Percentiles rank a stretch among this genome's conserved stretches.
phyloP scores from a whole-genome alignment of 2,797 vertebrate genomes.

The Avahi laniger region DNA sequence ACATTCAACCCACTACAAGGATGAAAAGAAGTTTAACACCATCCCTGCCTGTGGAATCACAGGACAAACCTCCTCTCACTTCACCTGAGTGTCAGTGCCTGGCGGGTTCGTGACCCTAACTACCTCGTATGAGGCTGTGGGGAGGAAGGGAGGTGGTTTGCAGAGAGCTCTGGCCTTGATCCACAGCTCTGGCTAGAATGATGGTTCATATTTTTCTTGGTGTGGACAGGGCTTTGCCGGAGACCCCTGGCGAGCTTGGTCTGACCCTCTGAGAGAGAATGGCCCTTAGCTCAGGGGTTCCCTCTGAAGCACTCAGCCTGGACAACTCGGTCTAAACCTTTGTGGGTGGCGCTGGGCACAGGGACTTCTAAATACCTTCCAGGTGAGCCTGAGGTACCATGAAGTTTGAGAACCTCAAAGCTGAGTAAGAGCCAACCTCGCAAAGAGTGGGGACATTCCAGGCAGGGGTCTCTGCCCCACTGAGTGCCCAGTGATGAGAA shows the following conservation, averaged over 20 bases:
- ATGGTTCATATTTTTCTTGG: rapidly evolving
- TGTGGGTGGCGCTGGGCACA: rapidly evolving
- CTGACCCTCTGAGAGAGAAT: not conserved
- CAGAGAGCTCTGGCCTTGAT: not conserved
- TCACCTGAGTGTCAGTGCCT: rapidly evolving
- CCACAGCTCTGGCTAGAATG: rapidly evolving
- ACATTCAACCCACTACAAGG: rapidly evolving
- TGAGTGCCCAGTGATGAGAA: too few relatives aligned
- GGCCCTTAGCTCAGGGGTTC: not conserved
- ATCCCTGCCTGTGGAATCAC: not conserved
- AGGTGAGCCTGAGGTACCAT: rapidly evolving
- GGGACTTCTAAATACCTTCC: rapidly evolving
- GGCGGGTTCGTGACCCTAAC: not conserved
- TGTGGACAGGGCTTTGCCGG: not conserved
- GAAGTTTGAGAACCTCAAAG: too few relatives aligned
- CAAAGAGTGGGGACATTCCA: not conserved
- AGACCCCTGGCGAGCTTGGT: not conserved
- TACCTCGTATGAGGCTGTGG: rapidly evolving
- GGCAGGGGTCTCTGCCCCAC: not conserved
- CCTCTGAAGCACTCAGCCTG: too few relatives aligned
- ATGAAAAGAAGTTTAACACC: not conserved
- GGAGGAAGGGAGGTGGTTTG: not conserved
- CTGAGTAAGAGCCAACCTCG: too few relatives aligned
- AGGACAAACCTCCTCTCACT: not conserved
- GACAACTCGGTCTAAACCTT: not conserved